Evolutionary conservation across 2,797 vertebrate species (phyloP).

Genomic region (Pangasius larnaudii): DNA sequence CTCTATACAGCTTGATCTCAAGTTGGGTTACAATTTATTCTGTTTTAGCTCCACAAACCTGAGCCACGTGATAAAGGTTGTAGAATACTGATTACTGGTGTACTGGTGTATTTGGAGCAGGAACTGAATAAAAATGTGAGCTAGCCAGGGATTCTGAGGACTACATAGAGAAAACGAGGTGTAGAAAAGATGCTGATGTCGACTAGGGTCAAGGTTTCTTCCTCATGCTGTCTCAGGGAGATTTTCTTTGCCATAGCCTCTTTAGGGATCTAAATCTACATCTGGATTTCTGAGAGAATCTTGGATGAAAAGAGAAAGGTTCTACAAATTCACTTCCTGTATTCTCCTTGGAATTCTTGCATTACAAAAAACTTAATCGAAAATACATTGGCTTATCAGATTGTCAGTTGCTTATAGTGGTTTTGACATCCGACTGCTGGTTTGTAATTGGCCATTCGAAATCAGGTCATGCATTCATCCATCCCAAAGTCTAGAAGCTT

Average conservation of each 20-base stretch:
- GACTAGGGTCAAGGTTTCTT: neutral
- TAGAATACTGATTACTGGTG: neutral
- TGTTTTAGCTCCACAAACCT: neutral
- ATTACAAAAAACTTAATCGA: no score
- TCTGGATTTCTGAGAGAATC: neutral
- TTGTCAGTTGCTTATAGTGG: neutral
- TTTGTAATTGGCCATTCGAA: neutral
- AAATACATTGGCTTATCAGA: neutral
- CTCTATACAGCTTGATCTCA: neutral
- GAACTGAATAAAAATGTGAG: neutral
- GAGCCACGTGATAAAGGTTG: constrained; percentile 4
- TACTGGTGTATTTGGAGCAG: neutral
- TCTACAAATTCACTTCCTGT: neutral
- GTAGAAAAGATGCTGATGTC: neutral
- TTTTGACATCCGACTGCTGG: neutral
- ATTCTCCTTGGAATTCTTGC: neutral
- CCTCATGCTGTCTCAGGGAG: neutral
- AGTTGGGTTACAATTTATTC: neutral
- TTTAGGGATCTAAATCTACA: neutral
- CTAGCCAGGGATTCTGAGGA: neutral
- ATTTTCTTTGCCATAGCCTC: neutral
- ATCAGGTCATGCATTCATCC: neutral
- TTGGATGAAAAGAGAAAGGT: neutral
- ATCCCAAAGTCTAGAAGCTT: neutral
- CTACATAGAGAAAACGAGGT: neutral